These are phyloP conservation scores for Siphonodentalium dalli DNA, from an alignment of 2,888 invertebrate species.

Conservation along the genomic window DNA sequence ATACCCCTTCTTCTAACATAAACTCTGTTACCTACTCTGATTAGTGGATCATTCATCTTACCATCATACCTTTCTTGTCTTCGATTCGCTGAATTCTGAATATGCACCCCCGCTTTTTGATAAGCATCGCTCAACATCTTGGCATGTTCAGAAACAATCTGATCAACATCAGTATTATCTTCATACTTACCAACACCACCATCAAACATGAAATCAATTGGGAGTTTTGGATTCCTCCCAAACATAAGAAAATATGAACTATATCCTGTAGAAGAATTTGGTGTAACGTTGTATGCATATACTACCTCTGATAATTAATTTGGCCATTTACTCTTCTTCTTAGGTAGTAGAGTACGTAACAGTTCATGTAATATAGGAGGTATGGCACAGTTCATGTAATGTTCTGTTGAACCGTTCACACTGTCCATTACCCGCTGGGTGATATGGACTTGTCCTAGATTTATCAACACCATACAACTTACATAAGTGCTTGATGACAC, in stretches of 20 bases:
- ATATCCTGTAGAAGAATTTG: conserved; percentile 18
- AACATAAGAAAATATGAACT: conserved; percentile 17
- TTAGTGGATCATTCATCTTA: no score
- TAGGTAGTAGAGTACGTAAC: conserved; percentile 20
- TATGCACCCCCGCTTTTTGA: no score
- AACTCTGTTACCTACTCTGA: no score
- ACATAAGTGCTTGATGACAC: conserved; percentile 26
- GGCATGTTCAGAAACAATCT: no score
- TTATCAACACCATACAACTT: conserved; percentile 26
- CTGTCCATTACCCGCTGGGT: conserved; percentile 31
- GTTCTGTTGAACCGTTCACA: conserved; percentile 36
- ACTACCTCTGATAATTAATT: conserved; percentile 25
- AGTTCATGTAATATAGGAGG: conserved; percentile 30
- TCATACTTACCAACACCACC: no score
- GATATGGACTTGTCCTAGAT: conserved; percentile 29
- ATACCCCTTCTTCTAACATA: no score
- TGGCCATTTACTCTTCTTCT: conserved; percentile 28
- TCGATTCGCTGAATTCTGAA: no score
- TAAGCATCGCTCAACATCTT: no score
- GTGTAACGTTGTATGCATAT: conserved; percentile 15
- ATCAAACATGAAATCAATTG: no score
- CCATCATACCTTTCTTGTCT: no score
- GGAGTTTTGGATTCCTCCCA: conserved; percentile 15
- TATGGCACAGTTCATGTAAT: conserved; percentile 26
- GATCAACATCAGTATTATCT: no score